Percentiles rank a stretch among this genome's conserved stretches.
Conservation (phyloP, 2,797 vertebrate species). For the Babyrousa celebensis region DNA sequence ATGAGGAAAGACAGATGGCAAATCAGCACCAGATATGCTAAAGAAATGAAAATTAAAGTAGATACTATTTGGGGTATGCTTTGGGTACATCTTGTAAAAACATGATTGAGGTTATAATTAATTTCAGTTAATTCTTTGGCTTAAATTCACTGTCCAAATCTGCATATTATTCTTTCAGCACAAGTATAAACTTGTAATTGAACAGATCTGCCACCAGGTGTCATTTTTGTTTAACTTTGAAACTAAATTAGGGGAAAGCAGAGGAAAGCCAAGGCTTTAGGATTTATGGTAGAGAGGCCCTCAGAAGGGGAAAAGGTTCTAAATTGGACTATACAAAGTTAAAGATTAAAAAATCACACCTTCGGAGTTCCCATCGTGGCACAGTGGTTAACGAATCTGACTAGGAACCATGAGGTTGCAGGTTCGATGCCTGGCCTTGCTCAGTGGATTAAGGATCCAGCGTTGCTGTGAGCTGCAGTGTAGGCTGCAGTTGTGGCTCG, state of each 20-base stretch:
- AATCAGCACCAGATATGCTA: not conserved
- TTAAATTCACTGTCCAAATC: conserved; percentile 39
- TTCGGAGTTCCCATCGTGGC: no score
- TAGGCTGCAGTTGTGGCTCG: no score
- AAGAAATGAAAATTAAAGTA: not conserved
- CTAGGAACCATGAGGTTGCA: no score
- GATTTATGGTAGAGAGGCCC: not conserved
- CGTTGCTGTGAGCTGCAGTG: no score
- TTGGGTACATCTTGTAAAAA: not conserved
- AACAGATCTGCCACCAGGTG: conserved; percentile 84
- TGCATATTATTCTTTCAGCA: not conserved
- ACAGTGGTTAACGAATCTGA: no score
- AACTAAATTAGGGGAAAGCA: not conserved
- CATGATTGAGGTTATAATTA: not conserved
- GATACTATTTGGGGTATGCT: not conserved
- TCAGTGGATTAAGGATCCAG: no score
- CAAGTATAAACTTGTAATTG: conserved; percentile 67
- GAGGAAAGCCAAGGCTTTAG: not conserved
- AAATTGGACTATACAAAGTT: not conserved
- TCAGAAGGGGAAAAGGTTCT: not conserved
- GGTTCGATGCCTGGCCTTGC: no score
- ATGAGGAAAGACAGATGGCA: not conserved
- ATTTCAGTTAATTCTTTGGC: conserved; percentile 31
- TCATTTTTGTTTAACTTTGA: conserved; percentile 71
- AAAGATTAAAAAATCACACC: not conserved